A percentile compares a stretch with the other conserved stretches of the same genome.
phyloP scores from a whole-genome alignment of 2,888 invertebrate species.

The Tipula lateralis region DNA sequence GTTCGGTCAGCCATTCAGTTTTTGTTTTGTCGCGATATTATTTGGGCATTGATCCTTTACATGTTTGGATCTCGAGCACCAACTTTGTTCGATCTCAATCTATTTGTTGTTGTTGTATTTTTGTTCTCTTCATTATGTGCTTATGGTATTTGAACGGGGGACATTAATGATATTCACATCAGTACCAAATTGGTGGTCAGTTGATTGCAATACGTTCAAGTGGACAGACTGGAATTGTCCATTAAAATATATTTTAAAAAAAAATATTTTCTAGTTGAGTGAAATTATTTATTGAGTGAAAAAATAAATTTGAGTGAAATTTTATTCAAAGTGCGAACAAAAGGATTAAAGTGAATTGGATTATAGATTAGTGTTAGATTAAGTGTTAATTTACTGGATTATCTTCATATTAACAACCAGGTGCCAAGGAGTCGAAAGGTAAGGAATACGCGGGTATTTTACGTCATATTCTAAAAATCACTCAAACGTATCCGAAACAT shows the following conservation, averaged over 20 bases:
- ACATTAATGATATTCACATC: neutral
- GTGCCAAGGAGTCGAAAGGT: neutral
- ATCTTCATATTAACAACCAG: neutral
- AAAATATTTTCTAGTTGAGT: neutral
- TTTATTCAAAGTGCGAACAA: neutral
- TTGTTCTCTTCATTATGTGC: neutral
- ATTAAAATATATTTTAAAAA: neutral
- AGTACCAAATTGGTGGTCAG: neutral
- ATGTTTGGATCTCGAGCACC: neutral
- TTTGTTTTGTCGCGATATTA: neutral
- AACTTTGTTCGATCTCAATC: neutral
- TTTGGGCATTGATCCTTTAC: constrained; percentile 19
- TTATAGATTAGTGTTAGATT: neutral
- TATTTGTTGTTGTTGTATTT: neutral
- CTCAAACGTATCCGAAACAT: neutral
- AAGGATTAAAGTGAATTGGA: neutral
- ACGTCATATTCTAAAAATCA: neutral
- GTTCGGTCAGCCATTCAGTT: neutral
- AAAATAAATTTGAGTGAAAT: neutral
- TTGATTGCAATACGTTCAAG: neutral
- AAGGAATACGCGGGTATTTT: neutral
- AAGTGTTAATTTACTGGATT: neutral
- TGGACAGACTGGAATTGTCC: neutral
- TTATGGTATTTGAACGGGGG: constrained; percentile 6
- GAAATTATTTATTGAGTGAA: neutral